Evolutionary conservation across 1,140 invertebrate genomes (phyloP).

Genomic region (Steinernema feltiae): DNA sequence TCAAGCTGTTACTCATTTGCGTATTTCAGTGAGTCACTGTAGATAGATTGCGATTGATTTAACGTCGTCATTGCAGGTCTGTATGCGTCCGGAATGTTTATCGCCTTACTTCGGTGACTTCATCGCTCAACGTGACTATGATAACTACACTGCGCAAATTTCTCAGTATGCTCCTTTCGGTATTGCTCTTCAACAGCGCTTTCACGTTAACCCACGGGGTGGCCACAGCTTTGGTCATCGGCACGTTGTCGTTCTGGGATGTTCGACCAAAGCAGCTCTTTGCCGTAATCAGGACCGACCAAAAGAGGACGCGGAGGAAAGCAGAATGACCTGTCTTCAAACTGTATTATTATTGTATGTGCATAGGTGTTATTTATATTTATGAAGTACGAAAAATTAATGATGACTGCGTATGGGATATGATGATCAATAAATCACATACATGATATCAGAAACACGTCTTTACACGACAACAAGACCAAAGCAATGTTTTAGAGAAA

Average conservation of each 20-base stretch:
- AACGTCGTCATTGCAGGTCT: conserved; percentile 60
- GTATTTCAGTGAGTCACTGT: conserved; percentile 41
- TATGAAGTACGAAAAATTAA: too few species aligned
- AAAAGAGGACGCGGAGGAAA: too few species aligned
- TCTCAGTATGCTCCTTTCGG: conserved; percentile 83
- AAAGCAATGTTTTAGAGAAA: too few species aligned
- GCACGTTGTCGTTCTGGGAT: neutral
- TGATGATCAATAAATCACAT: too few species aligned
- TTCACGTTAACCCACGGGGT: conserved; percentile 74
- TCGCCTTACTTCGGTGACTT: conserved; percentile 83
- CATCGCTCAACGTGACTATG: conserved; percentile 84
- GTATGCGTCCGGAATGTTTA: conserved; percentile 89
- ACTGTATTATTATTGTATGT: too few species aligned
- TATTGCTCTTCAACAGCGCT: conserved; percentile 85
- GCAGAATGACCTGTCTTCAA: too few species aligned
- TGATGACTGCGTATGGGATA: too few species aligned
- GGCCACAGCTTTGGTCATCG: neutral
- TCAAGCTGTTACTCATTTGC: conserved; percentile 25
- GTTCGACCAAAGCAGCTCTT: too few species aligned
- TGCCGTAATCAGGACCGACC: too few species aligned
- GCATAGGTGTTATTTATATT: too few species aligned
- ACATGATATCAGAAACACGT: too few species aligned
- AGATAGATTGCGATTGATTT: conserved; percentile 1
- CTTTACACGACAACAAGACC: too few species aligned
- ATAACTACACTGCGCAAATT: conserved; percentile 94